A percentile compares a stretch with the other conserved stretches of the same genome.
phyloP scores from a whole-genome alignment of 2,888 invertebrate species.

The Catocala sponsa region DNA sequence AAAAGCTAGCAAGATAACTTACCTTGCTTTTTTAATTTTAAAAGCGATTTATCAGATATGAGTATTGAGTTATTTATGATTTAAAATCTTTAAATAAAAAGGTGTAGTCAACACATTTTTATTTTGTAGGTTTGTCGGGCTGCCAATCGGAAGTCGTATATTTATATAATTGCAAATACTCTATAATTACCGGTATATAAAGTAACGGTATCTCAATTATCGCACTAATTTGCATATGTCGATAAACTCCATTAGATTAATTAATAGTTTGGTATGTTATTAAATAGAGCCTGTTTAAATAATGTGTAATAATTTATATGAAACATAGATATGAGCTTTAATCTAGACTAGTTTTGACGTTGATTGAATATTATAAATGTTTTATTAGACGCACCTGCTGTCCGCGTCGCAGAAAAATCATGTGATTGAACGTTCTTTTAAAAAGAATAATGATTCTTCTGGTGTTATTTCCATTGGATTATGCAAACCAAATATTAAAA shows the following conservation, averaged over 20 bases:
- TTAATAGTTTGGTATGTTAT: constrained; percentile 13
- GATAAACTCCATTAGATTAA: constrained; percentile 27
- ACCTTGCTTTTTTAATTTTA: no score
- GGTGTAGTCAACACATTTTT: no score
- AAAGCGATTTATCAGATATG: no score
- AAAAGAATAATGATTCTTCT: no score
- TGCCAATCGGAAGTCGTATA: constrained; percentile 15
- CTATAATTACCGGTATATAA: constrained; percentile 10
- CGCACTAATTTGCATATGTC: constrained; percentile 28
- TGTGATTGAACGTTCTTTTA: no score
- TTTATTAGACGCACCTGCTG: constrained; percentile 16
- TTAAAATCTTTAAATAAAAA: no score
- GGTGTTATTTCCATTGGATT: no score
- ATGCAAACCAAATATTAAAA: no score
- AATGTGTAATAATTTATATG: constrained; percentile 14
- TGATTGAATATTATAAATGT: constrained; percentile 10
- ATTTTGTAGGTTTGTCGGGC: background rate
- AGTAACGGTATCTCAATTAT: constrained; percentile 17
- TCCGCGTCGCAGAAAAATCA: no score
- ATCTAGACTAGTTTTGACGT: constrained; percentile 22
- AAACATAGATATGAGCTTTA: constrained; percentile 8
- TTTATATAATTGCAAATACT: constrained; percentile 12
- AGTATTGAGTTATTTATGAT: no score
- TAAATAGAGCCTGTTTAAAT: constrained; percentile 9
- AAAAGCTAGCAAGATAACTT: no score